A percentile compares a stretch with the other conserved stretches of the same genome.
Conservation (phyloP, 2,797 vertebrate species). For the Catamblyrhynchus diadema region DNA sequence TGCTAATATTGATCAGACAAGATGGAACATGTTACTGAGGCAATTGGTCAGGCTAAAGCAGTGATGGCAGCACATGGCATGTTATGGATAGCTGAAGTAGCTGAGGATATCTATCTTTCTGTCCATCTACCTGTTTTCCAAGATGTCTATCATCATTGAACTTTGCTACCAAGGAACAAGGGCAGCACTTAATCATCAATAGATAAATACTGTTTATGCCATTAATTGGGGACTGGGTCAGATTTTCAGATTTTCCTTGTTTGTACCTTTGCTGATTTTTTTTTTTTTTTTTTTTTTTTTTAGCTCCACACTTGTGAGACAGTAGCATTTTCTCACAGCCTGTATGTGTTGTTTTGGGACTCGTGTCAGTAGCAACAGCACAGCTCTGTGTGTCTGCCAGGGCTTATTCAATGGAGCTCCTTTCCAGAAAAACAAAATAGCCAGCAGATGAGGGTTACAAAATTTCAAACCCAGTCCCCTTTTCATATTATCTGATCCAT, state of each 20-base stretch:
- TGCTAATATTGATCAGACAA: conserved; percentile 31
- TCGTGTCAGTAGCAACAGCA: conserved; percentile 35
- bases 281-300: not conserved
- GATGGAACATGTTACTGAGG: conserved; percentile 31
- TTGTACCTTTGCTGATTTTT: not conserved
- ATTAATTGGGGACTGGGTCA: not conserved
- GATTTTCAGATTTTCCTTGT: conserved; percentile 6
- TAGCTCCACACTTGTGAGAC: not conserved
- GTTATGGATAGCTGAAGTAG: conserved; percentile 26
- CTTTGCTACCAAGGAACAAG: not conserved
- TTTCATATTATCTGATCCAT: not conserved
- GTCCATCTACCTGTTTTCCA: conserved; percentile 12
- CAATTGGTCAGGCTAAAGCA: conserved; percentile 42
- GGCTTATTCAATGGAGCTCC: conserved; percentile 5
- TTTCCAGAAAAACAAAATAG: conserved; percentile 36
- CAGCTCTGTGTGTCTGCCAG: conserved; percentile 42
- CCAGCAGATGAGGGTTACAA: not conserved
- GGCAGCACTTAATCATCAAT: conserved; percentile 4
- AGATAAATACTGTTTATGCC: conserved; percentile 2
- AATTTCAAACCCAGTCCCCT: not conserved
- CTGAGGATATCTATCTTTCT: conserved; percentile 40
- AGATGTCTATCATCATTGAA: conserved; percentile 37
- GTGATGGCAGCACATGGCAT: not conserved
- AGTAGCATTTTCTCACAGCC: conserved; percentile 51
- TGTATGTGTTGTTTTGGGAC: conserved; percentile 24